Conservation (phyloP, 2,797 vertebrate genomes). For the Pagetopsis macropterus region DNA sequence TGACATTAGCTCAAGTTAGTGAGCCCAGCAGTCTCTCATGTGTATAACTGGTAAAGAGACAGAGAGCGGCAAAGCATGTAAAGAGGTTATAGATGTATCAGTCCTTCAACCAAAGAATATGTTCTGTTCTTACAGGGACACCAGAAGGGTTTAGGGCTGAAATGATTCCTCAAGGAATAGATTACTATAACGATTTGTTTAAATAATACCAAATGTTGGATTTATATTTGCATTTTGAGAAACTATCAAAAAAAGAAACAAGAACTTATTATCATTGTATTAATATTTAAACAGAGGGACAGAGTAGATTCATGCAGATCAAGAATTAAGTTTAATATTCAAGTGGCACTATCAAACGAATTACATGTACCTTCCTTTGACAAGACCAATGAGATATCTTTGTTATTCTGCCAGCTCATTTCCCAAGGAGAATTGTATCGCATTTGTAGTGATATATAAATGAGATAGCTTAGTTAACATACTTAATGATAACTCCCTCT, state of each 20-base stretch:
- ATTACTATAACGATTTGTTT: too few relatives aligned
- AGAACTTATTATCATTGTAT: neutral
- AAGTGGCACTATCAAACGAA: constrained; percentile 1
- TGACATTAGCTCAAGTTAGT: too few relatives aligned
- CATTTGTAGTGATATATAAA: constrained; percentile 1
- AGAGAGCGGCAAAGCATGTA: too few relatives aligned
- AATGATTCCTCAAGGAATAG: too few relatives aligned
- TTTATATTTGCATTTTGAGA: neutral
- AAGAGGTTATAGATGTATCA: too few relatives aligned
- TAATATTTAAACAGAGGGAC: neutral
- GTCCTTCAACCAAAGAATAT: too few relatives aligned
- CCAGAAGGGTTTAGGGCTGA: too few relatives aligned
- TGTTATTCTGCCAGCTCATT: constrained; percentile 15
- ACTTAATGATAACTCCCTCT: neutral
- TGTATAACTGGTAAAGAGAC: too few relatives aligned
- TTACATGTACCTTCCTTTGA: neutral
- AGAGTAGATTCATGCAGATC: neutral
- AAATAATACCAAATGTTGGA: too few relatives aligned
- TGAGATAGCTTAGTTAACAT: neutral
- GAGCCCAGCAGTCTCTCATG: too few relatives aligned
- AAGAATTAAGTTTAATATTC: constrained; percentile 5
- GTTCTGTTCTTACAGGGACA: too few relatives aligned
- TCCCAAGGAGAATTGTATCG: neutral
- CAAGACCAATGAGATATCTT: neutral
- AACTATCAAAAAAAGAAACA: neutral